Percentiles rank a stretch among this genome's conserved stretches.
Evolutionary conservation across 2,113 vertebrate genomes (phyloP).

Genomic region (Gulo gulo): DNA sequence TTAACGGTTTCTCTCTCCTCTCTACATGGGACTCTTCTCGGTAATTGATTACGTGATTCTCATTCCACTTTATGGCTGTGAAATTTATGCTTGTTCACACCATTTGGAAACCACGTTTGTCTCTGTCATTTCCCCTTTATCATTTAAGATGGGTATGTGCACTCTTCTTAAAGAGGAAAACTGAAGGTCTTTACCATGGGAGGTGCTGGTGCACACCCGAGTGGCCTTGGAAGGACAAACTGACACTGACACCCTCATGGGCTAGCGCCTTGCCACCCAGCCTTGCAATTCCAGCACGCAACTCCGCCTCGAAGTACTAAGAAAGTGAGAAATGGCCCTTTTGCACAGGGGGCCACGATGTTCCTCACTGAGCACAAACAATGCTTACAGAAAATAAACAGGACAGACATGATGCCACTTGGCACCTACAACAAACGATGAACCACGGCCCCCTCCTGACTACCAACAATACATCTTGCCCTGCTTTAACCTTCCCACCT

Average conservation of each 20-base stretch:
- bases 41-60: constrained; percentile 31
- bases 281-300: neutral
- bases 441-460: neutral
- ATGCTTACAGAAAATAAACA: neutral
- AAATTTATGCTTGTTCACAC: neutral
- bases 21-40: neutral
- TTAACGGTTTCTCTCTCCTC: neutral
- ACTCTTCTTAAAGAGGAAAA: neutral
- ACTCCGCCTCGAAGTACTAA: neutral
- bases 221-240: neutral
- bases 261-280: neutral
- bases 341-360: neutral
- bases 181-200: neutral
- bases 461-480: neutral
- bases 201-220: neutral
- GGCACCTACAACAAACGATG: neutral
- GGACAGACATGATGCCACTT: neutral
- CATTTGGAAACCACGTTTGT: neutral
- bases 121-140: neutral
- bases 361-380: neutral
- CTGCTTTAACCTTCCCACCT: neutral
- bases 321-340: neutral
- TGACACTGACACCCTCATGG: neutral
- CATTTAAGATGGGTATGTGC: neutral
- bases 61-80: neutral